Percentiles rank a stretch among this genome's conserved stretches.
Conservation (phyloP, 2,888 invertebrate species). For the Chaitophorus viminalis region DNA sequence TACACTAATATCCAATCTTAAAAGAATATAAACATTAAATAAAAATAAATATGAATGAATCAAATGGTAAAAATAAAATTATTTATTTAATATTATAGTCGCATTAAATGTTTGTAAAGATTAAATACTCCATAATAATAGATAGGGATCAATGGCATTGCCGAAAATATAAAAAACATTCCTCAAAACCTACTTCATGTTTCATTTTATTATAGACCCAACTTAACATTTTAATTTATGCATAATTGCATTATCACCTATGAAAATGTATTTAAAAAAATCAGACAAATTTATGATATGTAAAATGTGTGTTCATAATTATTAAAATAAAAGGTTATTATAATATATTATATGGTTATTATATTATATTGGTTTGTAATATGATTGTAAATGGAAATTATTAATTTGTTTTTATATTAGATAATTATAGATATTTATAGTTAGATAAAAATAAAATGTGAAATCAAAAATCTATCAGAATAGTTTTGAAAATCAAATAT, state of each 20-base stretch:
- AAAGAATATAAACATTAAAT: background rate
- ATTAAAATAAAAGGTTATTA: background rate
- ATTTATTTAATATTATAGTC: no score
- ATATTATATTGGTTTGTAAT: background rate
- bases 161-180: background rate
- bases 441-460: background rate
- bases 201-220: background rate
- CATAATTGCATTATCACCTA: background rate
- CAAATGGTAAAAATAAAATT: no score
- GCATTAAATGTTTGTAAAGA: background rate
- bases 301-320: background rate
- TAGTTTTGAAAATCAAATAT: no score
- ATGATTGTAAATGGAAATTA: no score
- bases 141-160: background rate
- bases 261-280: no score
- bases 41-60: no score
- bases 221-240: background rate
- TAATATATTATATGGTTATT: no score
- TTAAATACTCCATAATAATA: background rate
- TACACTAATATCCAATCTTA: background rate
- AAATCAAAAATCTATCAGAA: background rate
- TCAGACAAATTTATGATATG: no score
- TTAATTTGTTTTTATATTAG: no score
- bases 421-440: background rate
- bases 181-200: background rate